These are phyloP conservation scores for Piscicola geometra DNA, from an alignment of 2,888 invertebrate genomes.

Conservation along the genomic window DNA sequence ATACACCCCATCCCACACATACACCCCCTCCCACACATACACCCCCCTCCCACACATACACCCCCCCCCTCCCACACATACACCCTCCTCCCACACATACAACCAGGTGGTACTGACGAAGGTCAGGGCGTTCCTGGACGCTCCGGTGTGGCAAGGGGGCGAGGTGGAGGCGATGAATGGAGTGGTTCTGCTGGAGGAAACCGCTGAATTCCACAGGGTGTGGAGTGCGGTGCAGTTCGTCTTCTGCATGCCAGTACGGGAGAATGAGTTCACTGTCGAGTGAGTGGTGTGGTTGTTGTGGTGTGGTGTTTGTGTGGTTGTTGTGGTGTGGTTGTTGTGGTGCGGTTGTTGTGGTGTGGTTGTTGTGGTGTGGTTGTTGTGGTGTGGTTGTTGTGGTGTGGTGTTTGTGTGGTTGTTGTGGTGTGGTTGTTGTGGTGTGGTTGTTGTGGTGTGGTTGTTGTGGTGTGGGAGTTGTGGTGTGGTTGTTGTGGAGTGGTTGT, in stretches of 20 bases:
- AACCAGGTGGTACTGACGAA: slow-evolving; percentile 67
- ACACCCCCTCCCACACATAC: too few species aligned
- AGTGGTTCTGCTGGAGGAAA: slow-evolving; percentile 92
- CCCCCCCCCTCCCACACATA: neutral
- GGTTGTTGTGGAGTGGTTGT: too few species aligned
- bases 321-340: neutral
- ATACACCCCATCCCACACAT: too few species aligned
- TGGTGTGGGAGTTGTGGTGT: too few species aligned
- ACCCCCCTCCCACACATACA: neutral
- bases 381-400: too few species aligned
- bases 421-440: neutral
- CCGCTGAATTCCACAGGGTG: slow-evolving; percentile 85
- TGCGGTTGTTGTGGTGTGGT: neutral
- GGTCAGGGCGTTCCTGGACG: slow-evolving; percentile 71
- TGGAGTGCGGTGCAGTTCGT: slow-evolving; percentile 98
- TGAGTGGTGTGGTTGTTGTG: slow-evolving; percentile 59
- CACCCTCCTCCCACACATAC: neutral
- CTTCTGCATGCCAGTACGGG: slow-evolving; percentile 91
- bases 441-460: too few species aligned
- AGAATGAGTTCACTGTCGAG: slow-evolving; percentile 93
- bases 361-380: neutral
- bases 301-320: neutral
- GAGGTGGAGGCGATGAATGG: slow-evolving; percentile 71
- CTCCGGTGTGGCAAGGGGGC: slow-evolving; percentile 74
- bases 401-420: too few species aligned